Evolutionary conservation across 1,140 invertebrate genomes (phyloP).

Genomic region (Microplitis demolitor): DNA sequence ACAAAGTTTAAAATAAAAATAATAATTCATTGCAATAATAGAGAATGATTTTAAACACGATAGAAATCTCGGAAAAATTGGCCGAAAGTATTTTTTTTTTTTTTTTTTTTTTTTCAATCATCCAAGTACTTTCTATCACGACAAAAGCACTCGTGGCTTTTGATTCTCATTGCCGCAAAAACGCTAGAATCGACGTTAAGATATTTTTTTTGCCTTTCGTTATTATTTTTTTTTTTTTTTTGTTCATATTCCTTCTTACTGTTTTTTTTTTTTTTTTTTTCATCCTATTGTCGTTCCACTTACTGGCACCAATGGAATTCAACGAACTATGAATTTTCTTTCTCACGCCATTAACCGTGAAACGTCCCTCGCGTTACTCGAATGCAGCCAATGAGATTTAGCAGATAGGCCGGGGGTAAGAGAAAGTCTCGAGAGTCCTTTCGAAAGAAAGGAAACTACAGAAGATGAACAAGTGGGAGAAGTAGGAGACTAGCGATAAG

Average conservation of each 20-base stretch:
- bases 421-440: conserved; percentile 22
- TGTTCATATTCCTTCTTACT: background rate
- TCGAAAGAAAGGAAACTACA: conserved; percentile 20
- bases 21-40: too few relatives aligned
- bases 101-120: too few relatives aligned
- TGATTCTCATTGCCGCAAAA: too few relatives aligned
- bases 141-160: too few relatives aligned
- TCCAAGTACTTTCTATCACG: too few relatives aligned
- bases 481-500: conserved; percentile 41
- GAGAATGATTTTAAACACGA: too few relatives aligned
- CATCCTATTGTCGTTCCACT: conserved; percentile 14
- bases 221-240: background rate
- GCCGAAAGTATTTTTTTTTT: too few relatives aligned
- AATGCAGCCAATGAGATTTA: conserved; percentile 21
- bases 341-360: conserved; percentile 19
- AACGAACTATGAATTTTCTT: conserved; percentile 21
- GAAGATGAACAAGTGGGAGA: conserved; percentile 5
- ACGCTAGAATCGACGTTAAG: background rate
- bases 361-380: conserved; percentile 1
- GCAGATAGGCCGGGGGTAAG: conserved; percentile 3
- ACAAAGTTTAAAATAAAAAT: too few relatives aligned
- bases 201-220: background rate
- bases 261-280: background rate
- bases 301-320: conserved; percentile 15
- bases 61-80: too few relatives aligned